phyloP scores from a whole-genome alignment of 2,888 invertebrate species.

The Cataglyphis cursor region DNA sequence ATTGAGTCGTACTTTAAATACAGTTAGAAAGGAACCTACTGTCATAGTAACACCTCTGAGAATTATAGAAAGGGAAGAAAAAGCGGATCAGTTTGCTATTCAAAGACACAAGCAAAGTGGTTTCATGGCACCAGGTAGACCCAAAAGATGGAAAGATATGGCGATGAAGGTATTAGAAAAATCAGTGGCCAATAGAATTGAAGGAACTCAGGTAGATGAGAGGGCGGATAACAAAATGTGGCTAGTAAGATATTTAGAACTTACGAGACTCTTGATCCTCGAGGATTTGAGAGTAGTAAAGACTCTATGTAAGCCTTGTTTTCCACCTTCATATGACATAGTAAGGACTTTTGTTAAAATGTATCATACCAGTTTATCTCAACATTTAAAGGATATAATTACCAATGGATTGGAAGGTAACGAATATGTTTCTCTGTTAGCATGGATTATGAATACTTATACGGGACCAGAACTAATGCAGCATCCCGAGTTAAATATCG shows the following conservation, averaged over 20 bases:
- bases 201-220: conserved; percentile 98
- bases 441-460: conserved; percentile 97
- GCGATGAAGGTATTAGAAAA: conserved; percentile 94
- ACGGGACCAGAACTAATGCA: conserved; percentile 95
- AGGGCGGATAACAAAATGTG: conserved; percentile 97
- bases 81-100: conserved; percentile 95
- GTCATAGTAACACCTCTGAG: conserved; percentile 98
- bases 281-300: conserved; percentile 97
- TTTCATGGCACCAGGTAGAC: conserved; percentile 97
- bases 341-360: conserved; percentile 96
- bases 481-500: conserved; percentile 94
- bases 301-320: conserved; percentile 96
- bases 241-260: conserved; percentile 97
- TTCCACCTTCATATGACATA: conserved; percentile 98
- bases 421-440: conserved; percentile 97
- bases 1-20: conserved; percentile 95
- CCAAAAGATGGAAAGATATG: conserved; percentile 96
- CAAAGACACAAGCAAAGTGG: conserved; percentile 93
- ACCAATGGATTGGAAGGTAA: conserved; percentile 96
- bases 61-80: conserved; percentile 98
- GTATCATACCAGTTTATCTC: conserved; percentile 96
- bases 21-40: conserved; percentile 97
- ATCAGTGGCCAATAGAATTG: conserved; percentile 94
- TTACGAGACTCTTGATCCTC: conserved; percentile 94
- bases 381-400: conserved; percentile 95